Evolutionary conservation across 2,797 vertebrate species (phyloP), one percentile per base, ranked within the genome.

Genomic region (Peromyscus aztecus): DNA sequence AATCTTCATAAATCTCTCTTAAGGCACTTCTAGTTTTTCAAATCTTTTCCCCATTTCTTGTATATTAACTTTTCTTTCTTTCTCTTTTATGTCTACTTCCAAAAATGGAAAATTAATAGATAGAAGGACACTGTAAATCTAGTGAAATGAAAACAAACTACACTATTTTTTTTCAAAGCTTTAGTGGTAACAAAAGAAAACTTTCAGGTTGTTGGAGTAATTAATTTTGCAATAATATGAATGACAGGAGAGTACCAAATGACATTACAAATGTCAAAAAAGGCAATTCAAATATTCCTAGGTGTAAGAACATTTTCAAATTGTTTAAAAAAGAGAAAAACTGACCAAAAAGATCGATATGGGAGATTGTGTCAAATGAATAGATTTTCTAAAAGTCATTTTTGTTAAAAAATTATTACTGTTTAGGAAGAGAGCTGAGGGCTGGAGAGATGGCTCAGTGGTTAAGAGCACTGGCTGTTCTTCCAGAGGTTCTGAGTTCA

Each of bases 211-310:
- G 14, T 78, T 63, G 19, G 24, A 14, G 9, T 67, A 88, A 75
- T 77, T 27, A 91, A 14, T 88, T 95, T 95, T 82, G 4, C 2
- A 90, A 77, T 92, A 55, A 73, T 61, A 12, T 91, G 77, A 81
- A 49, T 65, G 2, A 52, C 17, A 90, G 67, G 29, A 94, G 3
- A 92, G 4, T 2, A 81, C 14, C 43, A 69, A 5, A 71, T 86
- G n/a, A 69, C 94, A 37, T 21, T 85, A 86, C 4, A 87, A 19
- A 91, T 31, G 43, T 87, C 13, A n/a, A 49, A 46, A 46, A 69
- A 9, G 21, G 14, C 12, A 67, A 14, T n/a, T 52, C 1, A 8
- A 52, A n/a, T 49, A 85, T 69, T 78, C 2, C 63, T 69, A 73
- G 40, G 12, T 87, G 4, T 88, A 46, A 83, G 40, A 91, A 69